Evolutionary conservation across 2,797 vertebrate species (phyloP).

Genomic region (Crenichthys baileyi): DNA sequence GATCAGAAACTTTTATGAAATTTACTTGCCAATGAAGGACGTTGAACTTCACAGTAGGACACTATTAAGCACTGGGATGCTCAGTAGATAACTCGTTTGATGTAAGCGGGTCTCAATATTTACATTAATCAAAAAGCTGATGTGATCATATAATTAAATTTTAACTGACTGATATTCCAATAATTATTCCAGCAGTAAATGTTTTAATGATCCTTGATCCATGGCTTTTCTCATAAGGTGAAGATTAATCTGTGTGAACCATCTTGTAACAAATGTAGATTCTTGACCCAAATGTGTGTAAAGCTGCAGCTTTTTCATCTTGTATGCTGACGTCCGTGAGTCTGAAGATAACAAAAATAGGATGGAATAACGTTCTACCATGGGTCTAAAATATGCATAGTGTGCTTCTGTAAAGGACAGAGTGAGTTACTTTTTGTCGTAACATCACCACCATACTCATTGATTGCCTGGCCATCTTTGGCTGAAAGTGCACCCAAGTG

Average conservation of each 20-base stretch:
- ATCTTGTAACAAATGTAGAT: background rate
- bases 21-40: background rate
- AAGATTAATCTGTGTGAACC: background rate
- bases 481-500: no score
- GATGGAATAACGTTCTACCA: no score
- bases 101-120: slow-evolving; percentile 18
- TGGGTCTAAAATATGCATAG: background rate
- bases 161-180: background rate
- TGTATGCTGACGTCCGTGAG: background rate
- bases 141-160: background rate
- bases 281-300: background rate
- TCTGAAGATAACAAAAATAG: background rate
- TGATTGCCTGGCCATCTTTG: background rate
- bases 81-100: background rate
- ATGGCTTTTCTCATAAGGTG: background rate
- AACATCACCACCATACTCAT: background rate
- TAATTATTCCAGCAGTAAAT: background rate
- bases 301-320: background rate
- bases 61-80: background rate
- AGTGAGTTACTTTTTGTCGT: background rate
- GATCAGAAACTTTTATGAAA: slow-evolving; percentile 20
- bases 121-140: slow-evolving; percentile 7
- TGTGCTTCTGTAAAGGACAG: background rate
- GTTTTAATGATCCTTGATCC: slow-evolving; percentile 14
- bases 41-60: slow-evolving; percentile 1